A percentile compares a stretch with the other conserved stretches of the same genome.
phyloP scores from a whole-genome alignment of 2,797 vertebrate genomes.

The Mormyrops attenuatus region DNA sequence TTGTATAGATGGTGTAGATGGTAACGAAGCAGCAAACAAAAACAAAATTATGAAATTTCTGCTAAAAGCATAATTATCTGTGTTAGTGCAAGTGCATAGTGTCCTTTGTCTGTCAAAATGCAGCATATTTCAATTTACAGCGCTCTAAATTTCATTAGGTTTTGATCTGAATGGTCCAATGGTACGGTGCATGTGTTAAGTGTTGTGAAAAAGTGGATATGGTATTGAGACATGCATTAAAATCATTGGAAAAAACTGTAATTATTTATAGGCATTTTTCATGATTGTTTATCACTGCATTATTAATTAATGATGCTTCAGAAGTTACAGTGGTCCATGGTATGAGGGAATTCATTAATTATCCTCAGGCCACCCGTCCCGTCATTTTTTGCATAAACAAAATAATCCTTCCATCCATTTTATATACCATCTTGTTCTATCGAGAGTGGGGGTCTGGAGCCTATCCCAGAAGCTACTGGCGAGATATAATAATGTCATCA shows the following conservation, averaged over 20 bases:
- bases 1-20: too few relatives aligned
- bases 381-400: not conserved
- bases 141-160: too few relatives aligned
- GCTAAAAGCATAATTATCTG: too few relatives aligned
- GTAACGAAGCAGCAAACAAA: too few relatives aligned
- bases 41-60: too few relatives aligned
- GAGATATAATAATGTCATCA: not conserved
- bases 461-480: not conserved
- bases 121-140: too few relatives aligned
- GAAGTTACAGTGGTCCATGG: not conserved
- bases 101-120: too few relatives aligned
- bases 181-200: too few relatives aligned
- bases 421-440: not conserved
- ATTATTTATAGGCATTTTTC: not conserved
- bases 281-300: not conserved
- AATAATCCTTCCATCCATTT: not conserved
- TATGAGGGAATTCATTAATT: not conserved
- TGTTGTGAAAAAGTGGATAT: too few relatives aligned
- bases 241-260: not conserved
- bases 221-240: too few relatives aligned
- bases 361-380: not conserved
- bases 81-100: too few relatives aligned
- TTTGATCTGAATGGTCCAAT: too few relatives aligned
- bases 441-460: not conserved
- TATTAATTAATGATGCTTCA: not conserved